Evolutionary conservation across 2,888 invertebrate species (phyloP), one percentile per base, ranked within the genome.

Genomic region (Athalia circularis): DNA sequence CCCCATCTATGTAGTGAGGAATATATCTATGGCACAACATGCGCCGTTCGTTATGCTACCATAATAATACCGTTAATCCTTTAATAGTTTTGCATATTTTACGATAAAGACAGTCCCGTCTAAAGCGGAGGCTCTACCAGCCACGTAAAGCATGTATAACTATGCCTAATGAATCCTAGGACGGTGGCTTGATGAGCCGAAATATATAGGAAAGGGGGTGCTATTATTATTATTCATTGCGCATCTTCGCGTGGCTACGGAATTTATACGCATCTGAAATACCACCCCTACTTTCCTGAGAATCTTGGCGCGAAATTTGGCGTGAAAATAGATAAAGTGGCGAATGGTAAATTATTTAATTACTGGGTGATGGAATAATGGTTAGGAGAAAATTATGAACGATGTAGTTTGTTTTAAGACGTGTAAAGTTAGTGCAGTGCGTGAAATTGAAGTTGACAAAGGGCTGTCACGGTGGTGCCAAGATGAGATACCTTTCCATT

Each of bases 51-150:
- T 72, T 59, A 57, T 62, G 70, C 77, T 70, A 77, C 70, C 77
- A 72, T 72, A 15, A 72, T 64, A 47, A 72, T 78, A 78, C 78
- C 78, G 74, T 78, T 78, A 78, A 78, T 74, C 74, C 72, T 74
- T 74, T 62, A 74, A 74, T 64, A 78, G 78, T 74, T 78, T 78
- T 72, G 78, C 78, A 65, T 78, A 78, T 78, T 72, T 78, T 62
- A 78, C 65, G 9, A 43, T 70, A 70, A 77, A 61, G 77, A 77
- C 70, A 62, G 70, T 45, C 61, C 72, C 59, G 61, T 72, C 61
- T 47, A 9, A 59, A 47, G 61, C 57, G 45, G 13, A 47, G 72
- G 45, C 59, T 47, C 2, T 29, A 50, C 45, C 45, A 59, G 59
- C 47, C 59, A 47, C 72, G 29, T 50, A 59, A 43, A 72, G 72